Base-by-base conservation (phyloP, 2,113 vertebrate genomes). In the Sinosuthora webbiana region DNA sequence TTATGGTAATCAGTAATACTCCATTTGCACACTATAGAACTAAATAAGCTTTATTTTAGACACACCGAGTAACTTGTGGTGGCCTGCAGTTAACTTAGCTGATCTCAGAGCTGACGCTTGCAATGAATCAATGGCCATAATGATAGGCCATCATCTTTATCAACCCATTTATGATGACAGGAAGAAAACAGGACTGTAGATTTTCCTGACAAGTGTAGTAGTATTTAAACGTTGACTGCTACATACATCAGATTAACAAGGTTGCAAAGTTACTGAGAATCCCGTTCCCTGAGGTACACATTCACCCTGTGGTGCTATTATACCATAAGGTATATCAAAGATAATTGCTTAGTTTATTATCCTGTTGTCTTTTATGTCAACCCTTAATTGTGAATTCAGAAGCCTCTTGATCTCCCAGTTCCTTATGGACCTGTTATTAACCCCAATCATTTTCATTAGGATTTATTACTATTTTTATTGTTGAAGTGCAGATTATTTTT, bases 1-100 rank as follows among this genome's bases (percentile, higher is more conserved):
- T 98, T 98, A 98, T 98, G 98, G 81, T 98, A 98, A 98, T 98
- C 97, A 98, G 97, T 89, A 97, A 94, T 96, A 93, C 93, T 96
- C 94, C 60, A 87, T 95, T 96, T 97, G 90, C 95, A 96, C 94
- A 94, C 89, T 93, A 59, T 88, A 89, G 59, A 31, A 96, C 97
- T 97, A 97, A 98, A 98, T 98, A 97, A 97, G 97, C 96, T 60
- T 98, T 97, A 97, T 94, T 98, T 98, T 96, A 86, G 71, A 96
- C 90, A 97, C 80, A 94, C 68, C 92, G 95, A 96, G 97, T 97
- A 97, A 97, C 97, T 97, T 95, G 88, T 91, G 22, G 88, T 97
- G 97, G 98, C 97, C 97, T 93, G 91, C 95, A 97, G 97, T 98
- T 98, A 98, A 97, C 97, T 90, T 94, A 83, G 94, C 92, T 97